A percentile compares a stretch with the other conserved stretches of the same genome.
Conservation (phyloP, 2,113 vertebrate species). For the Catagonus wagneri region DNA sequence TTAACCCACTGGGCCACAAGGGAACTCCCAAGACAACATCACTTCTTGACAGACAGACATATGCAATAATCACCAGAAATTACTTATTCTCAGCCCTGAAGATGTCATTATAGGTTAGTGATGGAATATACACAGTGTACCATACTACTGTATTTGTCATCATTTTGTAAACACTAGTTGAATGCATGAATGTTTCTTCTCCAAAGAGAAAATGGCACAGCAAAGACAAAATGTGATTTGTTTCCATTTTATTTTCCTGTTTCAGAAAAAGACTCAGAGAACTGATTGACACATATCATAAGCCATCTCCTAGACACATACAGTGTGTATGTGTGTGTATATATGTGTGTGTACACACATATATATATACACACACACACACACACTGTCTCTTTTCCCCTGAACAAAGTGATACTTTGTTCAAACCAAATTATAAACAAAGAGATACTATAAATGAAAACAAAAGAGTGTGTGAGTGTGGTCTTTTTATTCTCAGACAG, state of each 20-base stretch:
- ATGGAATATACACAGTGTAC: neutral
- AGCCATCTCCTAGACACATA: conserved; percentile 61
- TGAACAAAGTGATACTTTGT: conserved; percentile 52
- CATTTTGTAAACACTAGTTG: neutral
- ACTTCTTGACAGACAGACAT: neutral
- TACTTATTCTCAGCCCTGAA: neutral
- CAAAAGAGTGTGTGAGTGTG: accelerated
- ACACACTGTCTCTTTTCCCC: conserved; percentile 77
- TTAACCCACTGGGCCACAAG: no score
- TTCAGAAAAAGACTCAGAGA: conserved; percentile 82
- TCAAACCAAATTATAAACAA: conserved; percentile 76
- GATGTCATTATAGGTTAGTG: neutral
- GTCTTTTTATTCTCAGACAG: conserved; percentile 23
- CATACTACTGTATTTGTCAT: neutral
- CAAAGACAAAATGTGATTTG: conserved; percentile 54
- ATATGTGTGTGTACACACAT: no score
- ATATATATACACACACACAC: no score
- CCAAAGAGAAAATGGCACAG: conserved; percentile 52
- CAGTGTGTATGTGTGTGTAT: conserved; percentile 27
- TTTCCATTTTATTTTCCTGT: conserved; percentile 82
- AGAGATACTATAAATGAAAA: conserved; percentile 50
- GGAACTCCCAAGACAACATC: no score
- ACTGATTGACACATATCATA: conserved; percentile 70
- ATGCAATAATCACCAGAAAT: neutral
- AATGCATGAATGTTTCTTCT: neutral